phyloP scores from a whole-genome alignment of 2,888 invertebrate species.

The Leuctra nigra region DNA sequence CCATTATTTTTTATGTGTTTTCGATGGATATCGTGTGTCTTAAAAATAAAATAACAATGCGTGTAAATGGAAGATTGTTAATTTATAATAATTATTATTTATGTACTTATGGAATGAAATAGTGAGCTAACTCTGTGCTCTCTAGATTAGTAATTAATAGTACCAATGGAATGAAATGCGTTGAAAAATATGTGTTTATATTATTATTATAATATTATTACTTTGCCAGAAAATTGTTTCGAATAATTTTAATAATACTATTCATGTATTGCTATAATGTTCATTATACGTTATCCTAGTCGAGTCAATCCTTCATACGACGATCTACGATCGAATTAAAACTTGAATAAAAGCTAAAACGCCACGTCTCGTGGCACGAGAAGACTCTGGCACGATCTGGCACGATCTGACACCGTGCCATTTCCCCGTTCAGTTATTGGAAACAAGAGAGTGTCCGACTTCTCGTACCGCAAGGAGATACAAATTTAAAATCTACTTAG shows the following conservation, averaged over 20 bases:
- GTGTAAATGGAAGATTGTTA: conserved; percentile 16
- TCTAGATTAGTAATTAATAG: conserved; percentile 7
- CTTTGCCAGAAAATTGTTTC: not conserved
- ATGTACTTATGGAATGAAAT: not conserved
- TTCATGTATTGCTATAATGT: conserved; percentile 4
- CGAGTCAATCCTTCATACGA: not conserved
- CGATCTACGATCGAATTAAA: too few species aligned
- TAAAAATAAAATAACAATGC: not conserved
- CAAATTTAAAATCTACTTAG: too few species aligned
- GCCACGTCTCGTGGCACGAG: too few species aligned
- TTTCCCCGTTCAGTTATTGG: too few species aligned
- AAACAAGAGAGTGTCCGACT: too few species aligned
- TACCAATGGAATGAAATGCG: conserved; percentile 5
- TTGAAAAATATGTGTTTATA: not conserved
- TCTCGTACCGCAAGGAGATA: too few species aligned
- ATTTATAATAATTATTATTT: not conserved
- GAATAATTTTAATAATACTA: not conserved
- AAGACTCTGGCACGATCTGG: too few species aligned
- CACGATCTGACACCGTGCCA: too few species aligned
- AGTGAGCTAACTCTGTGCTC: too few species aligned
- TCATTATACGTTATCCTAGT: not conserved
- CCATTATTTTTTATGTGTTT: not conserved
- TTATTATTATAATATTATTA: conserved; percentile 1
- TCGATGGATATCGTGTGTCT: not conserved
- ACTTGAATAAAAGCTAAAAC: too few species aligned